Evolutionary conservation across 2,797 vertebrate species (phyloP).

Genomic region (Urophycis tenuis): DNA sequence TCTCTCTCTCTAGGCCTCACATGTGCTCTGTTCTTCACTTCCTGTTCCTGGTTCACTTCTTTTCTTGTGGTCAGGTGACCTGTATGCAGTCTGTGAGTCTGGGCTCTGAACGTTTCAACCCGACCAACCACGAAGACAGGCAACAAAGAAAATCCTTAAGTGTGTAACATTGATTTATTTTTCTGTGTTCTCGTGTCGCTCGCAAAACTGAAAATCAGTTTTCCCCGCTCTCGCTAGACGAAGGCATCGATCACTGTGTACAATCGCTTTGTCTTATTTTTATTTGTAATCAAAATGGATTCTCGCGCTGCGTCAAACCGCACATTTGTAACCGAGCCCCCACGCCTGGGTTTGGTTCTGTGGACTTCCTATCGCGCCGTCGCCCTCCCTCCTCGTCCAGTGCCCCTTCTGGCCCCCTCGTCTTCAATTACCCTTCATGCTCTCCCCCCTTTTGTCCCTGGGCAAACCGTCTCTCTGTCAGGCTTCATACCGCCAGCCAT

Average conservation of each 20-base stretch:
- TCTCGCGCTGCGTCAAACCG: background rate
- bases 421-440: too few relatives aligned
- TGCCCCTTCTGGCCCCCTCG: background rate
- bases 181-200: background rate
- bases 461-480: constrained; percentile 7
- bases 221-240: background rate
- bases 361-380: background rate
- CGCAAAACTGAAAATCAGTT: background rate
- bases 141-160: background rate
- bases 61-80: too few relatives aligned
- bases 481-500: constrained; percentile 9
- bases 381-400: background rate
- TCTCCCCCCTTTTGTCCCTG: constrained; percentile 6
- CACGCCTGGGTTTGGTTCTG: too few relatives aligned
- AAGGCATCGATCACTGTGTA: background rate
- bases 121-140: background rate
- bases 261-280: background rate
- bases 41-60: too few relatives aligned
- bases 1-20: too few relatives aligned
- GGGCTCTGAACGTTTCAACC: too few relatives aligned
- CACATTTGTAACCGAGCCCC: too few relatives aligned
- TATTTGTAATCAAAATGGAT: background rate
- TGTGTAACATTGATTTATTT: background rate
- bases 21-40: too few relatives aligned
- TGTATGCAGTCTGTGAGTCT: too few relatives aligned